Conservation (phyloP, 2,888 invertebrate species). For the Cataglyphis livida region DNA sequence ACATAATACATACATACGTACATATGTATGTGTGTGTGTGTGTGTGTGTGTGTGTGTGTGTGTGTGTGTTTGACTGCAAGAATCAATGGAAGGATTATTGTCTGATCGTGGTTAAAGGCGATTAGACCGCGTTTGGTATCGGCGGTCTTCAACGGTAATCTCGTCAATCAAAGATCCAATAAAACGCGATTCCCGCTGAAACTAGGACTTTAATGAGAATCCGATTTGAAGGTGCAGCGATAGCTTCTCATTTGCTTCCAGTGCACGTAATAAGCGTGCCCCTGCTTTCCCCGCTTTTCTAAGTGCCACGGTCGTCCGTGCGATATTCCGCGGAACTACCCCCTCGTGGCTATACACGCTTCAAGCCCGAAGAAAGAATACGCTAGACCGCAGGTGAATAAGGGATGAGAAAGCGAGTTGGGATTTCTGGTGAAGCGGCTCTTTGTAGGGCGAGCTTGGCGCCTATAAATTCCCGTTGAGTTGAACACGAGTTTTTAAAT, state of each 20-base stretch:
- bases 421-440: constrained; percentile 59
- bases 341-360: constrained; percentile 44
- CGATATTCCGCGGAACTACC: constrained; percentile 53
- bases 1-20: neutral
- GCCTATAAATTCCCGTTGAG: constrained; percentile 55
- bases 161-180: constrained; percentile 56
- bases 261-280: constrained; percentile 71
- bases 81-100: neutral
- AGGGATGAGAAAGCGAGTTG: constrained; percentile 64
- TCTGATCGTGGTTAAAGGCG: constrained; percentile 32
- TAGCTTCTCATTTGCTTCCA: constrained; percentile 58
- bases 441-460: constrained; percentile 27
- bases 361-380: constrained; percentile 54
- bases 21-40: no score
- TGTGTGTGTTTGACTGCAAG: neutral
- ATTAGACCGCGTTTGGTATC: constrained; percentile 47
- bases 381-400: constrained; percentile 70
- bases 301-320: constrained; percentile 47
- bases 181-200: constrained; percentile 53
- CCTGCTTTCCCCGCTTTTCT: constrained; percentile 40
- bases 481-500: constrained; percentile 42
- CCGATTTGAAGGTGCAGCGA: constrained; percentile 53
- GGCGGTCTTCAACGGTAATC: constrained; percentile 41
- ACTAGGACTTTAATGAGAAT: constrained; percentile 55
- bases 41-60: neutral